Percentiles rank a stretch among this genome's conserved stretches.
Evolutionary conservation across 2,797 vertebrate species (phyloP).

Genomic region (Mormyrus proboscirostris): DNA sequence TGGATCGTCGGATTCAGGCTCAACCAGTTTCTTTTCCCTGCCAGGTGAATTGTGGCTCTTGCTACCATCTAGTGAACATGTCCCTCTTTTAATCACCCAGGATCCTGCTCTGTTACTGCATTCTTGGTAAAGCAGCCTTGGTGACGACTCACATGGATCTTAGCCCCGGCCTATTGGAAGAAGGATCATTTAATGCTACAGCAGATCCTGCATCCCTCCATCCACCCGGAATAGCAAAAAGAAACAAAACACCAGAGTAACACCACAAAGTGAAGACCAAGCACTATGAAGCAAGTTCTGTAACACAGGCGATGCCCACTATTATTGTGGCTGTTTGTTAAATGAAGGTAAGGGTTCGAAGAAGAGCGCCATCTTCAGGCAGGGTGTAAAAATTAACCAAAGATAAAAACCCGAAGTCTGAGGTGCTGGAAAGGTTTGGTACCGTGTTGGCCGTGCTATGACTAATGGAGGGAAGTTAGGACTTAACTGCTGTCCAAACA

Average conservation of each 20-base stretch:
- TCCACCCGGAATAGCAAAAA: not conserved
- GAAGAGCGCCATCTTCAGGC: not conserved
- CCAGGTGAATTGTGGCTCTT: not conserved
- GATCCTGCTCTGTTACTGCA: not conserved
- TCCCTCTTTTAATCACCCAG: not conserved
- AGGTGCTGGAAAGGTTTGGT: not conserved
- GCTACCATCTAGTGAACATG: not conserved
- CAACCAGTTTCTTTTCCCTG: not conserved
- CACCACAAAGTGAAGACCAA: not conserved
- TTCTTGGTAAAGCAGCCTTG: not conserved
- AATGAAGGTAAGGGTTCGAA: not conserved
- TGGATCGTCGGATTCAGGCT: not conserved
- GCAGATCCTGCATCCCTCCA: not conserved
- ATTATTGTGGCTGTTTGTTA: not conserved
- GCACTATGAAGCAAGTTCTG: not conserved
- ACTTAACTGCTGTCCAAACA: constrained; percentile 60
- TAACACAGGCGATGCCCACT: not conserved
- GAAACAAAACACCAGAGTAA: not conserved
- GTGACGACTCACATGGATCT: not conserved
- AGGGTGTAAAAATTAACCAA: constrained; percentile 19
- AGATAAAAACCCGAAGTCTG: not conserved
- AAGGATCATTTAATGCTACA: not conserved
- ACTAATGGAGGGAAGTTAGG: constrained; percentile 56
- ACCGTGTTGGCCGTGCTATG: constrained; percentile 33
- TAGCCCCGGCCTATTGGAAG: not conserved